Percentiles rank a stretch among this genome's conserved stretches.
Evolutionary conservation across 2,797 vertebrate genomes (phyloP).

Genomic region (Betta splendens): DNA sequence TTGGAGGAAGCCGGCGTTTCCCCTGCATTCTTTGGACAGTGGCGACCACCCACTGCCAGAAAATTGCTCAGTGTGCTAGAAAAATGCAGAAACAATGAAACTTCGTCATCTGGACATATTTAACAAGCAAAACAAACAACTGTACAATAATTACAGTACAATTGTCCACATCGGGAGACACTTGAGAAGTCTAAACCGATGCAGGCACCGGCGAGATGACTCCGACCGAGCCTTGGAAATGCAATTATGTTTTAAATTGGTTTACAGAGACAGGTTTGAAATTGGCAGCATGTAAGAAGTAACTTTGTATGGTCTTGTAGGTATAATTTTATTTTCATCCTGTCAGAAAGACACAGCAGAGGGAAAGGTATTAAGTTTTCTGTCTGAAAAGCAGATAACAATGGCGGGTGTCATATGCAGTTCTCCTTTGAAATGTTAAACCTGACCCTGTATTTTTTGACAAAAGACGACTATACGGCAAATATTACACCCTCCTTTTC

Average conservation of each 20-base stretch:
- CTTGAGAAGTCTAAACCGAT: constrained; percentile 52
- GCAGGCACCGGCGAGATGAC: constrained; percentile 8
- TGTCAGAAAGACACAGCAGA: constrained; percentile 7
- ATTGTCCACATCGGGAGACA: constrained; percentile 55
- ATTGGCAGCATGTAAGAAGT: not conserved
- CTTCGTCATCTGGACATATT: constrained; percentile 67
- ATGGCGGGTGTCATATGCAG: constrained; percentile 38
- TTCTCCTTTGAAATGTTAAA: constrained; percentile 67
- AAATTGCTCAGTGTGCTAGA: constrained; percentile 62
- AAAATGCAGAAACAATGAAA: constrained; percentile 70
- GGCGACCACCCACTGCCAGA: constrained; percentile 71
- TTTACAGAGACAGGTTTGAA: constrained; percentile 7
- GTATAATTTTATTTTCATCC: constrained; percentile 16
- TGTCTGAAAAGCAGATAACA: constrained; percentile 43
- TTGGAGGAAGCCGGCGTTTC: constrained; percentile 69
- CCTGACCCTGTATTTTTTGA: constrained; percentile 43
- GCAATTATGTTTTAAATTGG: constrained; percentile 1
- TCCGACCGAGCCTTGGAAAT: not conserved
- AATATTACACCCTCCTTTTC: constrained; percentile 36
- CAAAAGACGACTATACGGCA: constrained; percentile 13
- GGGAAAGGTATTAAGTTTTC: constrained; percentile 31
- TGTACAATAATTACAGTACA: constrained; percentile 74
- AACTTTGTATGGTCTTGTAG: not conserved
- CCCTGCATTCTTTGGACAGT: constrained; percentile 67
- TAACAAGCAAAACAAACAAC: constrained; percentile 72